Base-by-base conservation (phyloP, 2,888 invertebrate species). In the Nomada ferruginata region DNA sequence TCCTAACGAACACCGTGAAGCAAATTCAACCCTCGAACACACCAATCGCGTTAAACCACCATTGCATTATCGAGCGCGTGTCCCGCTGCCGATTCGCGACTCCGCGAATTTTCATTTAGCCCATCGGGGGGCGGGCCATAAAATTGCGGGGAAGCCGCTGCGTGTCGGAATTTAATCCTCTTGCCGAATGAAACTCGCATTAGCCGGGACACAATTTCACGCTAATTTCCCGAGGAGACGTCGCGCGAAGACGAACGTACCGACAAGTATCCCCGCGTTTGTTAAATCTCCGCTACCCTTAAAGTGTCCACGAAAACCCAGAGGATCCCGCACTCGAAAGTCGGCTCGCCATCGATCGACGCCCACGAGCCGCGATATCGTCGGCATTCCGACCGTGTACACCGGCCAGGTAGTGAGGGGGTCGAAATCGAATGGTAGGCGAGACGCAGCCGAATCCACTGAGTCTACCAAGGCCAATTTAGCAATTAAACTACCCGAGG, bases 401-500 rank as follows among this genome's bases (percentile, higher is more conserved):
- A 42, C n/a, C 50, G 50, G 5, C 2, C 42, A 15, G n/a, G 29
- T 13, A 5, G 42, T 18, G 13, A 15, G 29, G 53, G 53, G 15
- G 42, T 4, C 10, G 4, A 23, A 55, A 55, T 68, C 42, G 68
- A 44, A 68, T 68, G 23, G 52, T 23, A 13, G 68, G 61, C 74
- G 77, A 65, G 66, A 10, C 15, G 23, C 55, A 61, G 42, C 36
- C 75, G 65, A 79, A 60, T 77, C 74, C 76, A 79, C 71, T 70
- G 84, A 84, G 80, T 88, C 83, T 81, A 64, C 85, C 83, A 83
- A 87, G 91, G 88, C 87, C 89, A 91, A 92, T 92, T 92, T 91
- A 87, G 88, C 91, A 89, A 92, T 92, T 92, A 92, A 91, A 92
- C 90, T 92, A 90, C 87, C 91, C 90, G 88, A 87, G 90, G 89